These are phyloP conservation scores for Arctia plantaginis DNA, from an alignment of 2,888 invertebrate species.

Conservation along the genomic window DNA sequence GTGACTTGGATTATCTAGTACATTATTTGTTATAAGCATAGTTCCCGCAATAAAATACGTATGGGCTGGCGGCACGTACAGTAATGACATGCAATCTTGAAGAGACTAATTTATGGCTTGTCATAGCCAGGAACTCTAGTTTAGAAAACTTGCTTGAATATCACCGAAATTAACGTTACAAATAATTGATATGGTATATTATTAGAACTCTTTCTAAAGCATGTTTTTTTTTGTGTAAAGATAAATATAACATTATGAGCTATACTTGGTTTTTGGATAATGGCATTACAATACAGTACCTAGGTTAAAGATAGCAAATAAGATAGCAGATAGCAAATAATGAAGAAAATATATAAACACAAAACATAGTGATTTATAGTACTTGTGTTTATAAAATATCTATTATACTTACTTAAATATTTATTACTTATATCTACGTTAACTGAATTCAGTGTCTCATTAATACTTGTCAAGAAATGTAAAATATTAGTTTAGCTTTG, in stretches of 20 bases:
- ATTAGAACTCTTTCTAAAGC: no score
- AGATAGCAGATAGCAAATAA: no score
- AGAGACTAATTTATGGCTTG: background rate
- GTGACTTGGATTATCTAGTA: conserved; percentile 30
- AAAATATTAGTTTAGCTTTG: background rate
- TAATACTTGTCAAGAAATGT: background rate
- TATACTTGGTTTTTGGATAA: no score
- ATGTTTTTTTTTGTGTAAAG: background rate
- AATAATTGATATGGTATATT: background rate
- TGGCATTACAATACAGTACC: no score
- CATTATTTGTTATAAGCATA: background rate
- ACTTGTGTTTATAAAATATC: background rate
- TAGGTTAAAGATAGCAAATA: no score
- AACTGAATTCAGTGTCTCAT: no score
- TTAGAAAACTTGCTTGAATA: background rate
- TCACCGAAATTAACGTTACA: background rate
- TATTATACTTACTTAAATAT: background rate
- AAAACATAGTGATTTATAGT: background rate
- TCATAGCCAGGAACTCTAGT: background rate
- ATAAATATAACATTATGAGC: no score
- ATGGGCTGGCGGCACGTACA: background rate
- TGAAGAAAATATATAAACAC: background rate
- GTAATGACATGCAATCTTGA: background rate
- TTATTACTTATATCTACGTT: background rate
- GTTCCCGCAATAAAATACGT: background rate